These are phyloP conservation scores for Ophioninae sp. DNA, from an alignment of 2,888 invertebrate species.

Conservation along the genomic window DNA sequence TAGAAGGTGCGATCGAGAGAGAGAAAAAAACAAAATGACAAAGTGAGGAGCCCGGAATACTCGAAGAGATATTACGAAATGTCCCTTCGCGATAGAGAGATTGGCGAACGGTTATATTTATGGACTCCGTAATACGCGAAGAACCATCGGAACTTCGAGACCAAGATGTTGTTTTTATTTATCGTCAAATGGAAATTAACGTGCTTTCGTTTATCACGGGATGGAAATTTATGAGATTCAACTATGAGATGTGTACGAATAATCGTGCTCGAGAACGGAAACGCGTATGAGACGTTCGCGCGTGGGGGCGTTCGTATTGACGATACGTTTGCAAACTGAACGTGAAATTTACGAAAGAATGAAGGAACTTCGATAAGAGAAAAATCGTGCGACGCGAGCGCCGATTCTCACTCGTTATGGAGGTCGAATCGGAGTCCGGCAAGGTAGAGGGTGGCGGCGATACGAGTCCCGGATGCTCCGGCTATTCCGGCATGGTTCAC, in stretches of 20 bases:
- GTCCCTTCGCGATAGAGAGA: constrained; percentile 16
- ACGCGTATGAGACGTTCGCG: constrained; percentile 24
- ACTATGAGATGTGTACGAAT: constrained; percentile 43
- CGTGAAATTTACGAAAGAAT: constrained; percentile 32
- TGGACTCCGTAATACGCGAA: constrained; percentile 49
- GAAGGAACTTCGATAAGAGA: constrained; percentile 24
- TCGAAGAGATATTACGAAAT: constrained; percentile 9
- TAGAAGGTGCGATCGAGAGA: constrained; percentile 33
- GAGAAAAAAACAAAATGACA: neutral
- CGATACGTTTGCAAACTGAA: constrained; percentile 26
- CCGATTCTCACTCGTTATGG: constrained; percentile 67
- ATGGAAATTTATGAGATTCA: constrained; percentile 54
- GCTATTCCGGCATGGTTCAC: constrained; percentile 80
- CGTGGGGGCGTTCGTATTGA: constrained; percentile 41
- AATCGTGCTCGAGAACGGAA: constrained; percentile 33
- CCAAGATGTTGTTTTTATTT: constrained; percentile 66
- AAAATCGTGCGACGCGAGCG: neutral
- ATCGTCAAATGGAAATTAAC: constrained; percentile 62
- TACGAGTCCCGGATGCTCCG: constrained; percentile 75
- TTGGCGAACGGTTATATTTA: constrained; percentile 50
- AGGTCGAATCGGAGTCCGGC: constrained; percentile 74
- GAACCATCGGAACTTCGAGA: constrained; percentile 50
- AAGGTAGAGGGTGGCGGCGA: constrained; percentile 76
- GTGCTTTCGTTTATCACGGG: constrained; percentile 50
- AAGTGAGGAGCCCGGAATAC: constrained; percentile 16